Percentiles rank a stretch among this genome's conserved stretches.
Evolutionary conservation across 2,888 invertebrate genomes (phyloP).

Genomic region (Acronicta leporina): DNA sequence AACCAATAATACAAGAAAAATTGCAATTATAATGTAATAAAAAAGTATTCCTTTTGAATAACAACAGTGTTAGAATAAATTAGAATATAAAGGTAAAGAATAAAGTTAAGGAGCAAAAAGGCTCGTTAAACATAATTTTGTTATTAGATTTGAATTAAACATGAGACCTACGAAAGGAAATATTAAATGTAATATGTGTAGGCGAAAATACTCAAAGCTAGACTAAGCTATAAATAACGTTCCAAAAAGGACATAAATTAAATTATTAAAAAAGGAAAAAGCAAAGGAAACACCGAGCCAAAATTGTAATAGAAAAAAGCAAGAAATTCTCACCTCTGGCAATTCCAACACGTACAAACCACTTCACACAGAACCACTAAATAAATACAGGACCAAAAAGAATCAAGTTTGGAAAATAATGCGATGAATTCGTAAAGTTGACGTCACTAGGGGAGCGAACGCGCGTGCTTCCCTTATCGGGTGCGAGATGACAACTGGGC

Average conservation of each 20-base stretch:
- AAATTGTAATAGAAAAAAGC: background rate
- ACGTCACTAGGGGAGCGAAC: constrained; percentile 31
- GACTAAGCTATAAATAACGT: background rate
- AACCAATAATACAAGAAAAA: background rate
- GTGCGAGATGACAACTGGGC: constrained; percentile 58
- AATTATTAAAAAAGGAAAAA: background rate
- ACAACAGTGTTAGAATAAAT: too few relatives aligned
- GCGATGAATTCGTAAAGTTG: constrained; percentile 54
- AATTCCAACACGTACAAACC: constrained; percentile 38
- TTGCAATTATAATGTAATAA: too few relatives aligned
- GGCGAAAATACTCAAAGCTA: background rate
- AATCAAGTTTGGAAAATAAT: constrained; percentile 35
- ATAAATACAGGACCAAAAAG: constrained; percentile 25
- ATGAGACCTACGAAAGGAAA: too few relatives aligned
- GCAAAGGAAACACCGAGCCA: too few relatives aligned
- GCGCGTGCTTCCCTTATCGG: constrained; percentile 52
- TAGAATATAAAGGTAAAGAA: background rate
- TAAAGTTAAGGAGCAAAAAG: too few relatives aligned
- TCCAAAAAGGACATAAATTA: background rate
- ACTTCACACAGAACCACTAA: constrained; percentile 55
- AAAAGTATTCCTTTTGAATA: too few relatives aligned
- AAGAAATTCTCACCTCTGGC: constrained; percentile 38
- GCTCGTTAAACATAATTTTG: background rate
- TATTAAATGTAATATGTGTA: too few relatives aligned
- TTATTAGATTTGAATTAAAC: too few relatives aligned